These are phyloP conservation scores for Saccopteryx leptura DNA, from an alignment of 2,113 vertebrate genomes.

Conservation along the genomic window DNA sequence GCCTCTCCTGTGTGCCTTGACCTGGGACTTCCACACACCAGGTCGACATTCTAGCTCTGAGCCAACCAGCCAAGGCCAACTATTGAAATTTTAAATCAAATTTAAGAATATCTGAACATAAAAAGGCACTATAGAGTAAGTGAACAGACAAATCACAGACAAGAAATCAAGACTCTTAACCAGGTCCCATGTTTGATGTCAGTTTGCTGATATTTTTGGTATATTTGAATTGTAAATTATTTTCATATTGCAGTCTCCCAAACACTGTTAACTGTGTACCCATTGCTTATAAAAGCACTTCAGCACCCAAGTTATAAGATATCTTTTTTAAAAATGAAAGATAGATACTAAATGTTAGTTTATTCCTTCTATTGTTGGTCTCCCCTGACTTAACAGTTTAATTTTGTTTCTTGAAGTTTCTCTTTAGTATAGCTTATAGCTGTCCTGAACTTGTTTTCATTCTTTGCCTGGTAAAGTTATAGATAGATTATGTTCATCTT, in stretches of 20 bases:
- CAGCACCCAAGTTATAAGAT: not conserved
- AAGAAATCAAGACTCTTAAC: not conserved
- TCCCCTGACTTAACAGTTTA: not conserved
- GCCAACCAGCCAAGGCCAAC: no score
- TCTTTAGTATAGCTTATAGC: not conserved
- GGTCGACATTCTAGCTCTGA: no score
- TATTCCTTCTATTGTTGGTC: not conserved
- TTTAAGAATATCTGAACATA: not conserved
- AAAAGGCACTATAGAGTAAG: not conserved
- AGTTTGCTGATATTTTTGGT: not conserved
- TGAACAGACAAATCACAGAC: not conserved
- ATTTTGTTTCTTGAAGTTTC: slow-evolving; percentile 48
- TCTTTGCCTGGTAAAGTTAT: not conserved
- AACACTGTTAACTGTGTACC: not conserved
- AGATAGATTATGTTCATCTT: not conserved
- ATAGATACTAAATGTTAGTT: not conserved
- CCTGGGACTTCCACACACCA: no score
- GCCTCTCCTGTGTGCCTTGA: no score
- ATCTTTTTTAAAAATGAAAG: not conserved
- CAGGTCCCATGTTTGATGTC: not conserved
- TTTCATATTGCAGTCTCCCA: not conserved
- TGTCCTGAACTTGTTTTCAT: not conserved
- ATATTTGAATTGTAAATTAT: not conserved
- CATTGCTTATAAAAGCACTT: not conserved
- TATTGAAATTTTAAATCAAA: no score